Evolutionary conservation across 2,113 vertebrate species (phyloP), one percentile per base, ranked within the genome.

Genomic region (Pygoscelis adeliae): DNA sequence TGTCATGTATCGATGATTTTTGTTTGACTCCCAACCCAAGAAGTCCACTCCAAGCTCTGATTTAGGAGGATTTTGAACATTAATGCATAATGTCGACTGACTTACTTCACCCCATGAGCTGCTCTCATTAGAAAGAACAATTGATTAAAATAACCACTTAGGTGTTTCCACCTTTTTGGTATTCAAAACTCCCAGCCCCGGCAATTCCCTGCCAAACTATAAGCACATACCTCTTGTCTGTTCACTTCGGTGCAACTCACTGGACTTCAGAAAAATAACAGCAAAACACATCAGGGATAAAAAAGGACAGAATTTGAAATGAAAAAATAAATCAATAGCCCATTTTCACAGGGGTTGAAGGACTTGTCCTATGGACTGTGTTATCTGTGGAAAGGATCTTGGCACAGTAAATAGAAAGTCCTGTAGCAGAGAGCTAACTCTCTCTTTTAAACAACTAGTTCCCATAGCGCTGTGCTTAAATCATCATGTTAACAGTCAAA

Each of bases 301-400:
- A 87, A 91, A 90, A 72, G 7, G 26, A 71, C 1, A 3, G 50
- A 67, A 77, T 93, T 92, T 87, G 34, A 94, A 95, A 89, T 77
- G 18, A 95, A 91, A 89, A 70, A 66, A 65, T 58, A 89, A 95
- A 95, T 96, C 81, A 93, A 93, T 85, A 93, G 36, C n/a, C 53
- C 18, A 83, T 85, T 95, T 95, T 92, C 73, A 91, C 36, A 56
- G 29, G 27, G 23, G 22, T 9, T 47, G 36, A 89, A 93, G 53
- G 76, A 69, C 62, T 87, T 76, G 8, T 85, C 32, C 79, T 85
- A 25, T 18, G 15, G 71, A n/a, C 70, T 82, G 42, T 83, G 42
- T 83, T 91, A 62, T 72, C 89, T 87, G 40, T 80, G 32, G 70
- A 80, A 91, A 65, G 27, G 44, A 74, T 66, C 34, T 47, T 56